Conservation (phyloP, 2,113 vertebrate species). For the Geothlypis trichas region DNA sequence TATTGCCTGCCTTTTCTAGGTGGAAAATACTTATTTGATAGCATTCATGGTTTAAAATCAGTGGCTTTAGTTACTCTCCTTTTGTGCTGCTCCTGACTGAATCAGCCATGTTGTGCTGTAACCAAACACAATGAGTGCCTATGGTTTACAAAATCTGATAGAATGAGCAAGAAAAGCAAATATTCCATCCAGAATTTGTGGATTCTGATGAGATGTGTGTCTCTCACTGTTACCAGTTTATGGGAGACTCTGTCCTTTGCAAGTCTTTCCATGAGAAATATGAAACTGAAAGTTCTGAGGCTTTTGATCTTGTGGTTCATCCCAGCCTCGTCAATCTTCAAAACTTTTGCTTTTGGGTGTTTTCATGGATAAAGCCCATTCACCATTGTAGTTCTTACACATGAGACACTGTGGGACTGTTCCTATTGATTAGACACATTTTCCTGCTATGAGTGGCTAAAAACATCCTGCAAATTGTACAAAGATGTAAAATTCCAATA, state of each 20-base stretch:
- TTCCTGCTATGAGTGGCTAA: background rate
- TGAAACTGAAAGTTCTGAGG: background rate
- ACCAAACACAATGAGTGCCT: background rate
- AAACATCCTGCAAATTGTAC: background rate
- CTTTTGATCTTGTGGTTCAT: background rate
- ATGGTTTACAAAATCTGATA: background rate
- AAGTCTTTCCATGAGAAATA: background rate
- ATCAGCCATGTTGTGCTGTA: background rate
- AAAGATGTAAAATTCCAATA: background rate
- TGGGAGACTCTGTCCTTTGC: background rate
- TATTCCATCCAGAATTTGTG: background rate
- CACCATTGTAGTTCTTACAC: background rate
- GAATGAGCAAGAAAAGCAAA: background rate
- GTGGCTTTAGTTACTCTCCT: background rate
- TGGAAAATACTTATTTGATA: background rate
- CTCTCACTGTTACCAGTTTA: background rate
- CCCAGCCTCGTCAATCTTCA: background rate
- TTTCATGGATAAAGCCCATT: background rate
- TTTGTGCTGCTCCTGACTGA: background rate
- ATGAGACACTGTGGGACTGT: background rate
- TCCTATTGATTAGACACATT: background rate
- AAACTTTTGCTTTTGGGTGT: background rate
- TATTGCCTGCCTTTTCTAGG: background rate
- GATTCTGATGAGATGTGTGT: background rate
- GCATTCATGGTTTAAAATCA: background rate